Conservation (phyloP, 1,140 invertebrate genomes). For the Drosophila kikkawai region DNA sequence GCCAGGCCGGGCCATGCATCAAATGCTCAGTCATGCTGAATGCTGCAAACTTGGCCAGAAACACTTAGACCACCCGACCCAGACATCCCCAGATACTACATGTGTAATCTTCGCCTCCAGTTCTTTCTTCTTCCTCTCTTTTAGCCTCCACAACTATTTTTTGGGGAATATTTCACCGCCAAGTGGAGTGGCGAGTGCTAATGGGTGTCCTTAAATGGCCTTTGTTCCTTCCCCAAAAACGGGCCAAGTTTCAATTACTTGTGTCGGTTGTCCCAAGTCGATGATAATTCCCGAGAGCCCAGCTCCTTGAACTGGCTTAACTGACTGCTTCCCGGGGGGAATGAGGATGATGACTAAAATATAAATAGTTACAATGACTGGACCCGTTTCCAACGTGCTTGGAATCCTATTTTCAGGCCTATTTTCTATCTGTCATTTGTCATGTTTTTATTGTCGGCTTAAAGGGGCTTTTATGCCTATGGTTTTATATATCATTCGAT, state of each 20-base stretch:
- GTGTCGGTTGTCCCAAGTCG: conserved; percentile 19
- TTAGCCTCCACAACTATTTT: conserved; percentile 2
- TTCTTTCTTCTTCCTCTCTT: not conserved
- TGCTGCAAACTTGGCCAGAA: conserved; percentile 43
- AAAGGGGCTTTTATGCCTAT: not conserved
- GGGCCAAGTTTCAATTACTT: conserved; percentile 44
- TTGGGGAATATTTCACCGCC: conserved; percentile 27
- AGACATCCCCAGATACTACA: conserved; percentile 12
- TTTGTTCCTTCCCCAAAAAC: conserved; percentile 15
- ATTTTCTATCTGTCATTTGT: not conserved
- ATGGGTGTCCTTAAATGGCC: conserved; percentile 41
- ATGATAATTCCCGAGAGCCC: conserved; percentile 29
- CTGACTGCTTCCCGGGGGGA: not conserved
- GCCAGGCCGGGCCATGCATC: conserved; percentile 23
- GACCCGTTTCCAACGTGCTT: not conserved
- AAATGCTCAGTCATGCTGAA: conserved; percentile 69
- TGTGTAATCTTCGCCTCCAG: conserved; percentile 31
- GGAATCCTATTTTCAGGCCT: not conserved
- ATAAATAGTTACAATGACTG: conserved; percentile 38
- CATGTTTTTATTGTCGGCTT: not conserved
- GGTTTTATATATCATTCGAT: not conserved
- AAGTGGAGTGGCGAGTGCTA: conserved; percentile 24
- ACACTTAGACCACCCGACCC: not conserved
- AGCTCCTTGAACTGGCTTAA: conserved; percentile 10
- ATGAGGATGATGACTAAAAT: not conserved